Percentiles rank a stretch among this genome's conserved stretches.
Conservation (phyloP, 1,140 invertebrate genomes). For the Drosophila bifasciata region DNA sequence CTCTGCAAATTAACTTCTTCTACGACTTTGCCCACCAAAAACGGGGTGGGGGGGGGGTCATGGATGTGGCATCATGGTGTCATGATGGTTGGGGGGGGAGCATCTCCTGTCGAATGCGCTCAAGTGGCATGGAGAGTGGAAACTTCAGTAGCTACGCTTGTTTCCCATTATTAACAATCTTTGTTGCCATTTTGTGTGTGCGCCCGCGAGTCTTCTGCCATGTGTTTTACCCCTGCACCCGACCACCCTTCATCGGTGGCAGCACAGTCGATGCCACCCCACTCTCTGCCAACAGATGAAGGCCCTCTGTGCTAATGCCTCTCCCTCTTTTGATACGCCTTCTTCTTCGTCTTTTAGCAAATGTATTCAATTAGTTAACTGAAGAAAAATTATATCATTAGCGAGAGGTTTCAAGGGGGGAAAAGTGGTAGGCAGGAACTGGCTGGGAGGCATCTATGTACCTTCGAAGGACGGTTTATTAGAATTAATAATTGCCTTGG, state of each 20-base stretch:
- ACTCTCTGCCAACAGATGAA: neutral
- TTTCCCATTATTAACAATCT: constrained; percentile 83
- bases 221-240: constrained; percentile 49
- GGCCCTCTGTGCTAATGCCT: no score
- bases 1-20: constrained; percentile 66
- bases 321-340: no score
- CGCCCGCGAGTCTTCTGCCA: constrained; percentile 29
- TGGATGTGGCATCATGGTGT: neutral
- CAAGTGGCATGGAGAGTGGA: constrained; percentile 52
- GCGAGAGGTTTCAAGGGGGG: constrained; percentile 25
- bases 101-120: constrained; percentile 53
- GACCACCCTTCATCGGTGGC: constrained; percentile 4
- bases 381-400: constrained; percentile 82
- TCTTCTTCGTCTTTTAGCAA: constrained; percentile 39
- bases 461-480: constrained; percentile 55
- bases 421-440: neutral
- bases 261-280: neutral
- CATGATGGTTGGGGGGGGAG: neutral
- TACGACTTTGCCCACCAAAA: constrained; percentile 6
- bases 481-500: constrained; percentile 78
- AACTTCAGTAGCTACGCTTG: constrained; percentile 69
- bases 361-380: constrained; percentile 83
- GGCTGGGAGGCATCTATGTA: neutral
- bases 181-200: constrained; percentile 65
- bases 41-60: neutral